Evolutionary conservation across 2,888 invertebrate genomes (phyloP), one percentile per base, ranked within the genome.

Genomic region (Pherbina coryleti): DNA sequence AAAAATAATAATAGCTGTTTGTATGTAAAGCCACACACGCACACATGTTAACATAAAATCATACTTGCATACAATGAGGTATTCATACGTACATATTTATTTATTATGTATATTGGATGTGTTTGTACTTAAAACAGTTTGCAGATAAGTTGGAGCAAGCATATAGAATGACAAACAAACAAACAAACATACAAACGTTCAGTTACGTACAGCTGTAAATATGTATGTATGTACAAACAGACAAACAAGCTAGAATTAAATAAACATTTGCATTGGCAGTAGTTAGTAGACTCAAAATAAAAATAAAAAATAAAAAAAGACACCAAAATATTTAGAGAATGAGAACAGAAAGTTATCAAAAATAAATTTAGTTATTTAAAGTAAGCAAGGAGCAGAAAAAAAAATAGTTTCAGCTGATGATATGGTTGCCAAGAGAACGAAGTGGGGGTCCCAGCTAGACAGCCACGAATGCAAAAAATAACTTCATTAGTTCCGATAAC

Each of bases 141-240:
- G 28, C 28, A 60, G 60, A 44, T 44, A 44, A 44, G 25, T 49
- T 49, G 60, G 53, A 44, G 19, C 49, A 25, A 49, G 72, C 44
- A 44, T 28, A 75, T 69, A 69, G 49, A 80, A 76, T 78, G 75
- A 78, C 79, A 64, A 55, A 70, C 44, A 66, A 55, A 55, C 19
- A 71, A 31, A 79, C 64, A 70, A n/a, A 75, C 57, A 76, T n/a
- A n/a, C n/a, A n/a, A n/a, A n/a, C n/a, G n/a, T 34, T 73, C 75
- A 77, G 9, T 62, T 76, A 75, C 49, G 7, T 76, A 55, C 51
- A 22, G 70, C 22, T 14, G 49, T 76, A 76, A 19, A 60, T 70
- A 78, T 62, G 49, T 76, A 76, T 17, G 55, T 70, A 78, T 62
- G 28, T 62, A 76, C 5, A 60, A 49, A 75, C 5, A 44, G 44